These are phyloP conservation scores for Miichthys miiuy DNA, from an alignment of 2,797 vertebrate species.

Conservation along the genomic window DNA sequence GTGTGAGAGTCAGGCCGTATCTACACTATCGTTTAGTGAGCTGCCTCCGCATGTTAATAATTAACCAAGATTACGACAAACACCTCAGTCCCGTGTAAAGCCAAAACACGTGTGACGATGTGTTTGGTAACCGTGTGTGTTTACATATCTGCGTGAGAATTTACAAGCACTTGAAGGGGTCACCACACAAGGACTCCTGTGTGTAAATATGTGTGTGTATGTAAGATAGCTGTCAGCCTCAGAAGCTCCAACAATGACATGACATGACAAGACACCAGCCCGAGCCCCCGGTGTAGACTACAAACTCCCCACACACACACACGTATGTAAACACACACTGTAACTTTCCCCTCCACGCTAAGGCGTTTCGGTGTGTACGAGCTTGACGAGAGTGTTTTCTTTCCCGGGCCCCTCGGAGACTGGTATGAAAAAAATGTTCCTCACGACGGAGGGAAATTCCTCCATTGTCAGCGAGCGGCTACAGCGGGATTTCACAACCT, in stretches of 20 bases:
- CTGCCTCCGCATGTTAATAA: conserved; percentile 56
- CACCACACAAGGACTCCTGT: conserved; percentile 34
- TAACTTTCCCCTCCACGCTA: conserved; percentile 42
- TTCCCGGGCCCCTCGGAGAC: conserved; percentile 64
- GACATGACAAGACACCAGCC: conserved; percentile 67
- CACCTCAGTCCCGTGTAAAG: conserved; percentile 23
- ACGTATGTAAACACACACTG: conserved; percentile 26
- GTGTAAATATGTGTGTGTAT: conserved; percentile 41
- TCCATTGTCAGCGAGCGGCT: conserved; percentile 66
- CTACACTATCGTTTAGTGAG: conserved; percentile 28
- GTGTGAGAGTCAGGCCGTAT: conserved; percentile 3
- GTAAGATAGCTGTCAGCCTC: conserved; percentile 36
- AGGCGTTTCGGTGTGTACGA: conserved; percentile 61
- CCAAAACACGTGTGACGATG: conserved; percentile 46
- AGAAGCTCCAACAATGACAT: conserved; percentile 51
- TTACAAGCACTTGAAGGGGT: conserved; percentile 59
- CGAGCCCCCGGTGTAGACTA: conserved; percentile 49
- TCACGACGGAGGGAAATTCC: conserved; percentile 79
- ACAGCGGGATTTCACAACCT: conserved; percentile 67
- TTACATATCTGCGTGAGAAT: conserved; percentile 64
- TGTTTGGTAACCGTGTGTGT: conserved; percentile 53
- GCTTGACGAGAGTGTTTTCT: conserved; percentile 67
- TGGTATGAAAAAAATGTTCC: conserved; percentile 80
- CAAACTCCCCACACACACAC: conserved; percentile 28
- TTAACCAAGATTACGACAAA: conserved; percentile 49